phyloP scores from a whole-genome alignment of 2,113 vertebrate genomes.

The Sceloporus tristichus region DNA sequence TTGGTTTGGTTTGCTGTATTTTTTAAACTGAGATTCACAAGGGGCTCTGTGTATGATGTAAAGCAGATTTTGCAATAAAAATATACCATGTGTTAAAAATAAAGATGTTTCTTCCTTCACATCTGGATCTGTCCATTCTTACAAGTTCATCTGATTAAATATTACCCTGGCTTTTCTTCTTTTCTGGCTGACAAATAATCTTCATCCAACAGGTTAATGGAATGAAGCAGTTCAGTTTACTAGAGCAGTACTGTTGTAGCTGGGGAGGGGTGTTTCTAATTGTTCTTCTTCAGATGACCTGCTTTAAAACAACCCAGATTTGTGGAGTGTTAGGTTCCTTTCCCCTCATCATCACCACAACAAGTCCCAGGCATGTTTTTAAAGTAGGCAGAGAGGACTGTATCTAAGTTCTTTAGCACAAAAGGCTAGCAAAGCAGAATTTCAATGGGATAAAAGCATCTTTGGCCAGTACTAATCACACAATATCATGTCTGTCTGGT shows the following conservation, averaged over 20 bases:
- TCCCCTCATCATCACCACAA: not conserved
- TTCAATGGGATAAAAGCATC: too few species aligned
- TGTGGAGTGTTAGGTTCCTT: not conserved
- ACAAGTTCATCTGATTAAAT: slow-evolving; percentile 20
- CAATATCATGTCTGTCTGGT: not conserved
- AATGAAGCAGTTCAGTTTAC: slow-evolving; percentile 23
- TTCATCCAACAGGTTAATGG: slow-evolving; percentile 11
- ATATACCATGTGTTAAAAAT: slow-evolving; percentile 9
- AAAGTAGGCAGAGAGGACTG: slow-evolving; percentile 10
- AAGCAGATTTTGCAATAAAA: slow-evolving; percentile 12
- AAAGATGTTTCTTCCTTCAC: not conserved
- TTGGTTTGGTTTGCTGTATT: too few species aligned
- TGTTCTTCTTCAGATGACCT: slow-evolving; percentile 10
- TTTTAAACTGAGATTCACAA: not conserved
- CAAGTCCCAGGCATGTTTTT: slow-evolving; percentile 37
- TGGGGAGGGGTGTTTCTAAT: slow-evolving; percentile 5
- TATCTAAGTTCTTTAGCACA: not conserved
- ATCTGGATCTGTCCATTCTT: slow-evolving; percentile 15
- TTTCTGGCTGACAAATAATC: slow-evolving; percentile 30
- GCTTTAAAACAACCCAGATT: not conserved
- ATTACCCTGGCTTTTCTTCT: slow-evolving; percentile 16
- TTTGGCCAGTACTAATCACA: too few species aligned
- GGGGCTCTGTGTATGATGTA: not conserved
- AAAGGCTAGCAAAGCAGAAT: too few species aligned
- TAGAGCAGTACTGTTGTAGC: slow-evolving; percentile 4